Evolutionary conservation across 2,888 invertebrate genomes (phyloP).

Genomic region (Athetis lepigone): DNA sequence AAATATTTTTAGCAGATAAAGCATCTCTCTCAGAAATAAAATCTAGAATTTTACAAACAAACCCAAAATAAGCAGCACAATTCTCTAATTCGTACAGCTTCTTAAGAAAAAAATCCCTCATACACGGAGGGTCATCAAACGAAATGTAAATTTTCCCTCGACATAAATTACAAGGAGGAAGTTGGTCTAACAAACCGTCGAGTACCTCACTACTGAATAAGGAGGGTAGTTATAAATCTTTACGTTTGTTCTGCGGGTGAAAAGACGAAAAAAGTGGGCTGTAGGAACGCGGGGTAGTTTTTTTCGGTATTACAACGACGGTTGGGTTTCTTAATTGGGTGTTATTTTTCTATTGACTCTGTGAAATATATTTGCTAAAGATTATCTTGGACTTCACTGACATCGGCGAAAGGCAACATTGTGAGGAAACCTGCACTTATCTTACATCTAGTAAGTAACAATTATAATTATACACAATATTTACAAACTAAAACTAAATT

Average conservation of each 20-base stretch:
- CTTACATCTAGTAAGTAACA: too few species aligned
- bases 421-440: too few species aligned
- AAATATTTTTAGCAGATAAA: too few species aligned
- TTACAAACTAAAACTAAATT: too few species aligned
- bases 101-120: constrained; percentile 25
- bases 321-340: constrained; percentile 12
- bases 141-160: constrained; percentile 66
- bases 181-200: constrained; percentile 74
- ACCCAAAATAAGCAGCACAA: background rate
- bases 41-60: too few species aligned
- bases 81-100: constrained; percentile 6
- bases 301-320: constrained; percentile 34
- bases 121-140: constrained; percentile 42
- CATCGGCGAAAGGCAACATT: too few species aligned
- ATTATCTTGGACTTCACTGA: too few species aligned
- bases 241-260: constrained; percentile 68
- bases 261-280: constrained; percentile 60
- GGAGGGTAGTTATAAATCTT: constrained; percentile 72
- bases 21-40: too few species aligned
- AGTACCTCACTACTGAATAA: constrained; percentile 66
- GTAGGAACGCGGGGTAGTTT: constrained; percentile 25
- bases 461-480: too few species aligned
- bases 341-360: too few species aligned
- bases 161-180: constrained; percentile 67
- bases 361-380: too few species aligned